Evolutionary conservation across 2,797 vertebrate species (phyloP).

Genomic region (Xenopus petersii): DNA sequence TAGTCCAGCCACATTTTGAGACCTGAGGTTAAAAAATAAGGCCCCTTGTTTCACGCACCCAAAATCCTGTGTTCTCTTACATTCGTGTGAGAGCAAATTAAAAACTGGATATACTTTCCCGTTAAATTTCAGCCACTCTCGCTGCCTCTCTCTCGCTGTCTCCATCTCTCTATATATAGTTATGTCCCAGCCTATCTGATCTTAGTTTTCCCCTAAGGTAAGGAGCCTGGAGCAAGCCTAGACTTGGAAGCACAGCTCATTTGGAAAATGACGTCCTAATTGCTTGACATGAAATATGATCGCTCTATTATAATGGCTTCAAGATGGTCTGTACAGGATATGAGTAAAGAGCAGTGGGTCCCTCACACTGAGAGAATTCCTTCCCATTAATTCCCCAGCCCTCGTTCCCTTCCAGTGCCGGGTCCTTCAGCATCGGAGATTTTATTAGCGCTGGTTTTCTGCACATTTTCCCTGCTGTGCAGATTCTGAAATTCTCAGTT

Average conservation of each 20-base stretch:
- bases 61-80: no score
- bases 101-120: no score
- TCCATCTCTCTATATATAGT: not conserved
- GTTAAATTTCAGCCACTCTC: no score
- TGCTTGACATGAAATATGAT: constrained; percentile 42
- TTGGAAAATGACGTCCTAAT: constrained; percentile 38
- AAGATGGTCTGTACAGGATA: constrained; percentile 40
- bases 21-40: no score
- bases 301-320: constrained; percentile 33
- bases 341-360: constrained; percentile 29
- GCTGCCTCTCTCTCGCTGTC: not conserved
- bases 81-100: no score
- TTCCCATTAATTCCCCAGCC: constrained; percentile 5
- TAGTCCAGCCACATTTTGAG: no score
- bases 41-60: no score
- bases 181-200: constrained; percentile 12
- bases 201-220: constrained; percentile 22
- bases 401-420: not conserved
- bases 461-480: no score
- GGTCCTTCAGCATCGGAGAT: not conserved
- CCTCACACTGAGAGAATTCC: constrained; percentile 2
- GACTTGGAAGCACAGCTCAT: constrained; percentile 19
- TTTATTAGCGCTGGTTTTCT: no score
- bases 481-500: no score
- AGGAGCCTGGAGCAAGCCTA: constrained; percentile 2